Evolutionary conservation across 1,140 invertebrate genomes (phyloP), one percentile per base, ranked within the genome.

Genomic region (Diachasmimorpha longicaudata): DNA sequence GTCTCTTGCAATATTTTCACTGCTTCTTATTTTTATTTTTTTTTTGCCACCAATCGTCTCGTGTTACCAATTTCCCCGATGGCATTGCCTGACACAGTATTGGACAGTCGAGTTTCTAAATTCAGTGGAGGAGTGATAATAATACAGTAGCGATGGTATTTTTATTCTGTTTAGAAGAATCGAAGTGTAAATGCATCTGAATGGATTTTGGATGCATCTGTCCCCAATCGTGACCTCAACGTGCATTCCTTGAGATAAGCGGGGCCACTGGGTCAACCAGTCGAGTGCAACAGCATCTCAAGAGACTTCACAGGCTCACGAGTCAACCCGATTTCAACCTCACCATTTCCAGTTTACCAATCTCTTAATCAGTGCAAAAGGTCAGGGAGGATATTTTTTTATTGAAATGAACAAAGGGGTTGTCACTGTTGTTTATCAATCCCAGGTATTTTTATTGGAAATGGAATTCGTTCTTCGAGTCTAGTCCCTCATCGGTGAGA

Each of bases 201-300:
- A 31, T 1, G 19, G 14, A 19, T 55, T 55, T 55, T 55, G 48
- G 48, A 55, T 55, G 13, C 36, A 23, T 42, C 14, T 73, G 52
- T 21, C 58, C 58, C 21, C 58, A 63, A 73, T 73, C 71, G 36
- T 63, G 71, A 39, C 39, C 63, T 70, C 42, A 19, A 42, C 21
- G 11, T 31, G 72, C 72, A 74, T 74, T 74, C 72, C 63, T 66
- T 11, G 63, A 58, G 11, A 36, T 42, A 42, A 25, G 39, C n/a
- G 42, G 44, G 72, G 72, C 48, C 72, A 74, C 72, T 74, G 42
- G 72, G 72, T 74, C 72, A 74, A 6, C 58, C 10, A 73, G n/a
- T 73, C 71, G 44, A 66, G 52, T 73, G 71, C 71, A 73, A 23
- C 63, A 37, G 23, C 23, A 63, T 63, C 58, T 63, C 58, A 23